phyloP scores from a whole-genome alignment of 2,888 invertebrate genomes.

The Dinocampus coccinellae region DNA sequence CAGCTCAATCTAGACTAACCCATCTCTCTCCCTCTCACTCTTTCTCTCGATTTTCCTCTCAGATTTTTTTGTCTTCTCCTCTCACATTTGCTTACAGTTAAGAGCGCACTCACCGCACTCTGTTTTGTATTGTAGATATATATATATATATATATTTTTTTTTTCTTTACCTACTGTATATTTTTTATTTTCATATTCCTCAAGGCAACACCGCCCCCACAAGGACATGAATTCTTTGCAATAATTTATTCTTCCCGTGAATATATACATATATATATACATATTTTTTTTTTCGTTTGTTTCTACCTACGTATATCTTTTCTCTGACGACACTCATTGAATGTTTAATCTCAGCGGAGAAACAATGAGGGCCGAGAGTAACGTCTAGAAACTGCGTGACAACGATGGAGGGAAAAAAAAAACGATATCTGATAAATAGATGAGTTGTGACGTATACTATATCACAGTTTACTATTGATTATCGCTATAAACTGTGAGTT shows the following conservation, averaged over 20 bases:
- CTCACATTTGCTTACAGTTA: slow-evolving; percentile 32
- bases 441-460: slow-evolving; percentile 22
- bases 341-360: slow-evolving; percentile 6
- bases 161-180: background rate
- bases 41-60: too few relatives aligned
- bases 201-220: slow-evolving; percentile 16
- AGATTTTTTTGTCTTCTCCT: too few relatives aligned
- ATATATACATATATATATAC: background rate
- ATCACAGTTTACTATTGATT: slow-evolving; percentile 17
- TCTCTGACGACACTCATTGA: slow-evolving; percentile 6
- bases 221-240: slow-evolving; percentile 26
- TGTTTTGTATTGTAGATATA: background rate
- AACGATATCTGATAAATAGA: slow-evolving; percentile 31
- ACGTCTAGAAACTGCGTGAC: background rate
- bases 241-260: slow-evolving; percentile 11
- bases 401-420: slow-evolving; percentile 22
- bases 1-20: slow-evolving; percentile 62
- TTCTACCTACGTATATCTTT: background rate
- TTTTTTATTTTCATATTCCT: slow-evolving; percentile 12
- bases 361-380: background rate
- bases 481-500: background rate
- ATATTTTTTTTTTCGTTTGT: background rate
- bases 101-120: background rate
- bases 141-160: background rate
- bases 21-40: background rate